A percentile compares a stretch with the other conserved stretches of the same genome.
Evolutionary conservation across 2,113 vertebrate genomes (phyloP).

Genomic region (Scortum barcoo): DNA sequence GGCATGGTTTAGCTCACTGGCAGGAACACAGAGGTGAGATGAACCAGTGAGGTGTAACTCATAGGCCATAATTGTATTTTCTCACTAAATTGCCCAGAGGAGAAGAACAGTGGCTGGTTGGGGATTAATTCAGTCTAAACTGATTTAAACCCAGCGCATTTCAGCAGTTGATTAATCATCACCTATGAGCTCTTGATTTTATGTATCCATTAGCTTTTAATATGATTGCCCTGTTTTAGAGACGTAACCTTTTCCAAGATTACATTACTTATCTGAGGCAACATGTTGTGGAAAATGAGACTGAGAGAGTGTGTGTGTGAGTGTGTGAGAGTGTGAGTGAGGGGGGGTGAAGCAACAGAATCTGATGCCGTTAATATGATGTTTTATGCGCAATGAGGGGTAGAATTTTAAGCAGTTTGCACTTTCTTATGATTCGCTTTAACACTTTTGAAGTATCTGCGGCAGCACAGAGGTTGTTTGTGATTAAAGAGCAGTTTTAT

Average conservation of each 20-base stretch:
- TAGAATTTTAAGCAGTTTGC: conserved; percentile 47
- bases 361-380: conserved; percentile 58
- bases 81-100: conserved; percentile 83
- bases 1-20: conserved; percentile 44
- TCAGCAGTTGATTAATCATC: conserved; percentile 85
- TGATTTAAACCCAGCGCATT: conserved; percentile 83
- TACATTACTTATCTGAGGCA: conserved; percentile 80
- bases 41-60: conserved; percentile 81
- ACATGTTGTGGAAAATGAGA: conserved; percentile 60
- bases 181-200: conserved; percentile 83
- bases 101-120: conserved; percentile 74
- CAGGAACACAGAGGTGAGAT: conserved; percentile 68
- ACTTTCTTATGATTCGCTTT: conserved; percentile 30
- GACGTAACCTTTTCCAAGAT: conserved; percentile 79
- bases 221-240: conserved; percentile 82
- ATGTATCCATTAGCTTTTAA: conserved; percentile 84
- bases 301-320: conserved; percentile 19
- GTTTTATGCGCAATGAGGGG: conserved; percentile 40
- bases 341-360: conserved; percentile 40
- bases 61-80: conserved; percentile 85
- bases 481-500: conserved; percentile 44
- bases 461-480: conserved; percentile 16
- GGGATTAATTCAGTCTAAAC: conserved; percentile 85
- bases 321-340: conserved; percentile 7
- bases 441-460: conserved; percentile 17